phyloP scores from a whole-genome alignment of 2,797 vertebrate genomes.

The Cuculus canorus region DNA sequence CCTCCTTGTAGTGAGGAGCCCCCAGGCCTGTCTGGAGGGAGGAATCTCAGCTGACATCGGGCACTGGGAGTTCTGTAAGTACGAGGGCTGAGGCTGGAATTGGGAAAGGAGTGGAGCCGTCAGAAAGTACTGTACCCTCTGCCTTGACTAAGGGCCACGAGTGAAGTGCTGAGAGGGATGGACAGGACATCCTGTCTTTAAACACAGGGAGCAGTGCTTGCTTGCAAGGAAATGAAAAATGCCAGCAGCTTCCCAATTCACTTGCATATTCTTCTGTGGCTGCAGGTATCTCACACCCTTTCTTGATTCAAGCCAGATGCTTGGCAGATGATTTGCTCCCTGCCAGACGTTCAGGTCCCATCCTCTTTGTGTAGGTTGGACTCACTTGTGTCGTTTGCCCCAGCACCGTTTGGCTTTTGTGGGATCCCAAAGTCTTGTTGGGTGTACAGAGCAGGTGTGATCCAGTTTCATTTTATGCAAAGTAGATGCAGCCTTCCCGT shows the following conservation, averaged over 20 bases:
- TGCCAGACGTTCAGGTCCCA: background rate
- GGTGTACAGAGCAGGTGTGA: background rate
- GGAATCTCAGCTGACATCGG: background rate
- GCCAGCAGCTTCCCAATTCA: background rate
- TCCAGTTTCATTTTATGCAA: background rate
- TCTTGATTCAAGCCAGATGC: constrained; percentile 6
- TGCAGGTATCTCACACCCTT: constrained; percentile 15
- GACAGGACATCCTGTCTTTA: background rate
- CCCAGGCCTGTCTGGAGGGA: background rate
- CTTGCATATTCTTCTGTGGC: background rate
- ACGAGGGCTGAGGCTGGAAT: background rate
- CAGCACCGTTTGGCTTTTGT: accelerated
- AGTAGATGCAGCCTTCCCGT: background rate
- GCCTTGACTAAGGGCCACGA: background rate
- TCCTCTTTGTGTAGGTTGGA: background rate
- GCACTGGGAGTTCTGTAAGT: background rate
- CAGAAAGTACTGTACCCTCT: accelerated
- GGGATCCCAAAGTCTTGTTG: background rate
- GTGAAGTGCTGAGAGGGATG: background rate
- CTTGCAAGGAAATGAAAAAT: background rate
- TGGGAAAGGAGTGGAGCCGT: background rate
- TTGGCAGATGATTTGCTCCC: background rate
- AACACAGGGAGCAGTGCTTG: background rate
- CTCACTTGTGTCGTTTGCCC: background rate
- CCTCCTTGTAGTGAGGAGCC: too few species aligned